These are phyloP conservation scores for Corythoichthys haematopterus DNA, from an alignment of 2,113 vertebrate genomes.

Conservation along the genomic window DNA sequence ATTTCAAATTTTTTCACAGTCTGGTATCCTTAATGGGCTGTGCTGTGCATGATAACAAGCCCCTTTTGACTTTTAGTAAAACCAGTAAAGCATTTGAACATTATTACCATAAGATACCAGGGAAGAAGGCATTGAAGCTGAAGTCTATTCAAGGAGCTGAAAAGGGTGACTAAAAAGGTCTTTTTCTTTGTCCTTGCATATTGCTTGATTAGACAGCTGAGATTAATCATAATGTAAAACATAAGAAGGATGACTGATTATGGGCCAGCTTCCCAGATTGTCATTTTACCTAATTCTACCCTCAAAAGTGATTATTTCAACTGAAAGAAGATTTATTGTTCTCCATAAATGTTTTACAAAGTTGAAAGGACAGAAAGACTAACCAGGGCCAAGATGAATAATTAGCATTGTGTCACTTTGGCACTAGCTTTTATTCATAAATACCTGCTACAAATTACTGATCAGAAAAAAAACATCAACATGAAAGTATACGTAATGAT, in stretches of 20 bases:
- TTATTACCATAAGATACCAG: slow-evolving; percentile 29
- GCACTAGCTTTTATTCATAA: not conserved
- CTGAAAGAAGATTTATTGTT: not conserved
- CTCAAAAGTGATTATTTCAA: slow-evolving; percentile 21
- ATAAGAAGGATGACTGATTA: slow-evolving; percentile 37
- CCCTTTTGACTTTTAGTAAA: slow-evolving; percentile 1
- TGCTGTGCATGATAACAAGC: slow-evolving; percentile 4
- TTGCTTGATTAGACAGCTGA: slow-evolving; percentile 38
- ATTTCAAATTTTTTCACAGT: not conserved
- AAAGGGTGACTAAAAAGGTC: slow-evolving; percentile 14
- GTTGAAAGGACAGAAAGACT: not conserved
- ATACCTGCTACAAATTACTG: not conserved
- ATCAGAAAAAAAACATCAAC: not conserved
- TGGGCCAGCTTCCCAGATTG: slow-evolving; percentile 25
- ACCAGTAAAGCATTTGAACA: slow-evolving; percentile 37
- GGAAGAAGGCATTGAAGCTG: slow-evolving; percentile 21
- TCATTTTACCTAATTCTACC: slow-evolving; percentile 30
- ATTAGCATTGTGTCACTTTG: not conserved
- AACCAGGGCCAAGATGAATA: not conserved
- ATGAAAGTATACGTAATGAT: not conserved
- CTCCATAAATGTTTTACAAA: not conserved
- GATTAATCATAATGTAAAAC: slow-evolving; percentile 38
- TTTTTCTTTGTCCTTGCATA: slow-evolving; percentile 24
- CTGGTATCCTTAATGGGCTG: not conserved
- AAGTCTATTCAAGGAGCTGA: slow-evolving; percentile 14